These are phyloP conservation scores for Lucifuga dentata DNA, from an alignment of 2,113 vertebrate genomes.

Conservation along the genomic window DNA sequence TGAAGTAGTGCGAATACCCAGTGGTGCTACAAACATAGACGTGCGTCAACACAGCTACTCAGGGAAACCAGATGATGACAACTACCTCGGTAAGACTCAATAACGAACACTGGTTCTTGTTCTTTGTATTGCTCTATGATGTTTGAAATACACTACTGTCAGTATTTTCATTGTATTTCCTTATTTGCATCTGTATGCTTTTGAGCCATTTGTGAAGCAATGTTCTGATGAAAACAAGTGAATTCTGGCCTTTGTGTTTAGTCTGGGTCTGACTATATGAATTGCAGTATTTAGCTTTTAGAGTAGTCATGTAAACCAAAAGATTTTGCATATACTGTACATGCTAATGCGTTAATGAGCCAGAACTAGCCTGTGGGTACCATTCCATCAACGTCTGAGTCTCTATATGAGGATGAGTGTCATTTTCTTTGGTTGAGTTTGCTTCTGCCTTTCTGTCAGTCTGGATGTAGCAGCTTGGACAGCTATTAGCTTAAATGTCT, in stretches of 20 bases:
- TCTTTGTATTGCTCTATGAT: neutral
- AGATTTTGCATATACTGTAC: conserved; percentile 18
- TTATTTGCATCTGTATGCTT: too few species aligned
- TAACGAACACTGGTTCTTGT: too few species aligned
- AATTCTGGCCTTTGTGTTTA: neutral
- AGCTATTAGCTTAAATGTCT: conserved; percentile 13
- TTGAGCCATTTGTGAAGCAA: neutral
- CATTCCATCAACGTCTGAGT: conserved; percentile 35
- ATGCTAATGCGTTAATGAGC: conserved; percentile 42
- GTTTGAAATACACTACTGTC: neutral
- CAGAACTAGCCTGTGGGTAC: conserved; percentile 36
- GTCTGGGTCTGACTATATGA: conserved; percentile 7
- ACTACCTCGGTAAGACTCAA: conserved; percentile 94
- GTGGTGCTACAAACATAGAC: conserved; percentile 97
- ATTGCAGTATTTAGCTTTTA: conserved; percentile 2
- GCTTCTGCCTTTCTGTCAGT: conserved; percentile 1
- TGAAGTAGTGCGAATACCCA: conserved; percentile 93
- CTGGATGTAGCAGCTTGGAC: conserved; percentile 23
- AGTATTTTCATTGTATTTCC: neutral
- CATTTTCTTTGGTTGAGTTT: conserved; percentile 8
- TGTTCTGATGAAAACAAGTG: neutral
- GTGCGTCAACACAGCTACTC: conserved; percentile 98
- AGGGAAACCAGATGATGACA: conserved; percentile 97
- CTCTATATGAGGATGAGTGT: neutral
- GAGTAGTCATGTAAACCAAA: conserved; percentile 1